phyloP scores from a whole-genome alignment of 2,113 vertebrate genomes.

The Notechis scutatus region DNA sequence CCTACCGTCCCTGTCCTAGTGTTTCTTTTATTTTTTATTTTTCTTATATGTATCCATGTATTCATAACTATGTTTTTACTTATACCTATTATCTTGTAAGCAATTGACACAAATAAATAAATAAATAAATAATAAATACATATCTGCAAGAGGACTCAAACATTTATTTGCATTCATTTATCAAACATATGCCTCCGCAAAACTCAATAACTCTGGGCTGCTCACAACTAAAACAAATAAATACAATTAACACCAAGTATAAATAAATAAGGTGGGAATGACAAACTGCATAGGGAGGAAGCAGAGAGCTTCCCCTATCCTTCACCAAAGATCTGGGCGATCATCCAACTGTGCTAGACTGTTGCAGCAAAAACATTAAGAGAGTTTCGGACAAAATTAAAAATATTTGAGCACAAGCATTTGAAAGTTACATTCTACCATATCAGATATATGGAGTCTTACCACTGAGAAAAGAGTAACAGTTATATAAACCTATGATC shows the following conservation, averaged over 20 bases:
- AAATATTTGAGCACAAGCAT: neutral
- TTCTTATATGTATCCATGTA: no score
- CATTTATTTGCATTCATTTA: neutral
- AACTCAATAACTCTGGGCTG: neutral
- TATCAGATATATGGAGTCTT: neutral
- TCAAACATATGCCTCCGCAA: neutral
- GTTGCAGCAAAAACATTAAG: neutral
- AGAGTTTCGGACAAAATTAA: neutral
- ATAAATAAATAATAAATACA: no score
- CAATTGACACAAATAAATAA: no score
- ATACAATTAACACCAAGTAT: neutral
- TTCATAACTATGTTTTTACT: no score
- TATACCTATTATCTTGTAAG: no score
- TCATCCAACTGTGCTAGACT: neutral
- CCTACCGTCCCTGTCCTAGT: no score
- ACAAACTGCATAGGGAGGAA: neutral
- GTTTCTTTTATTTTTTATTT: no score
- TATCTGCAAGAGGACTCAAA: neutral
- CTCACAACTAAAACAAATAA: neutral
- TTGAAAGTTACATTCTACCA: neutral
- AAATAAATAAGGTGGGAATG: neutral
- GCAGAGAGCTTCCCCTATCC: neutral
- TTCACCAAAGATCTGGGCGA: neutral
- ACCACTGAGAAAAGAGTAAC: neutral
- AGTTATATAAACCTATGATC: neutral